phyloP scores from a whole-genome alignment of 2,888 invertebrate genomes.

The Eilema griseolum region DNA sequence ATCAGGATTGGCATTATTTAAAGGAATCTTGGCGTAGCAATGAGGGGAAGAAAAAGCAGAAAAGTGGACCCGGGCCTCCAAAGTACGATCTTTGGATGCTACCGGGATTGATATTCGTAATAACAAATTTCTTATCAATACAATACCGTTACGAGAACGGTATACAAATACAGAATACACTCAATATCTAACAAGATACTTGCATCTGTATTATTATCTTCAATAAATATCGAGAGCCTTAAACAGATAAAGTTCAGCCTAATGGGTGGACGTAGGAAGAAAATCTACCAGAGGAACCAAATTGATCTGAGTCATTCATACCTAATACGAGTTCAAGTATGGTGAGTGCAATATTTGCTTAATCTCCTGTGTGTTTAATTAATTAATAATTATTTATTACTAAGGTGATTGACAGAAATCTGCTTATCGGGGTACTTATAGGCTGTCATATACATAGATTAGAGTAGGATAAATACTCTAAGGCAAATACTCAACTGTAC shows the following conservation, averaged over 20 bases:
- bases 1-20: too few species aligned
- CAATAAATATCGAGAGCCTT: neutral
- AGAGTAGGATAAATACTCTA: too few species aligned
- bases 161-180: too few species aligned
- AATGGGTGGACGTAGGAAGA: conserved; percentile 37
- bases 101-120: too few species aligned
- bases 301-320: conserved; percentile 38
- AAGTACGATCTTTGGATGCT: too few species aligned
- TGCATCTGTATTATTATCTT: neutral
- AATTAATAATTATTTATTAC: neutral
- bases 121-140: too few species aligned
- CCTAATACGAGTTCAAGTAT: conserved; percentile 11
- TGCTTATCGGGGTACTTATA: neutral
- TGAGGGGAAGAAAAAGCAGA: too few species aligned
- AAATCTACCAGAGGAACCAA: conserved; percentile 35
- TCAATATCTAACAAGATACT: neutral
- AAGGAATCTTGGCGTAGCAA: too few species aligned
- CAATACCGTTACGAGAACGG: too few species aligned
- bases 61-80: too few species aligned
- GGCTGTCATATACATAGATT: too few species aligned
- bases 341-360: conserved; percentile 12
- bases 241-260: neutral
- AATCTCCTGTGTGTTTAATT: neutral
- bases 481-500: too few species aligned
- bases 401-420: neutral